These are phyloP conservation scores for Siderastrea radians DNA, from an alignment of 92 coral and sea anemone genomes.

Conservation along the genomic window DNA sequence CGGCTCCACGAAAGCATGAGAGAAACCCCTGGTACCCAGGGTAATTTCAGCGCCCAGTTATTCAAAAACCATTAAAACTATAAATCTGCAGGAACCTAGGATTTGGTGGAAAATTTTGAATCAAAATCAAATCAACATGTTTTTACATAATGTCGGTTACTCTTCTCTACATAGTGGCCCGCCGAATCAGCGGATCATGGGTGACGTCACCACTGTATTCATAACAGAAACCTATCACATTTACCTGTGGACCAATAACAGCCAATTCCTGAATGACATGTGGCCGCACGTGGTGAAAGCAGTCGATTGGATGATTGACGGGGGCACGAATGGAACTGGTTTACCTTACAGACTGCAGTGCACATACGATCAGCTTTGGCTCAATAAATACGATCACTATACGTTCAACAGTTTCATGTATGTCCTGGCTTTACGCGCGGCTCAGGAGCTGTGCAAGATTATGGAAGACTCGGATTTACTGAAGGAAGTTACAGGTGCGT, in stretches of 20 bases:
- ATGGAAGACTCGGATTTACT: slow-evolving; percentile 14
- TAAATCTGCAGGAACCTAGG: no score
- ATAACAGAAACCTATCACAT: slow-evolving; percentile 51
- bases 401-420: slow-evolving; percentile 55
- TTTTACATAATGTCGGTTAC: not conserved
- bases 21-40: no score
- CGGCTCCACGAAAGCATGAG: no score
- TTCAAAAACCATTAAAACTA: no score
- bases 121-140: no score
- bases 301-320: slow-evolving; percentile 43
- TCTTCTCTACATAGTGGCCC: slow-evolving; percentile 31
- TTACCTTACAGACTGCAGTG: slow-evolving; percentile 53
- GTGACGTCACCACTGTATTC: slow-evolving; percentile 54
- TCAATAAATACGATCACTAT: slow-evolving; percentile 41
- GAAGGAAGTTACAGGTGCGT: slow-evolving; percentile 7
- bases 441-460: slow-evolving; percentile 37
- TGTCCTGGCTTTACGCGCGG: slow-evolving; percentile 45
- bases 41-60: no score
- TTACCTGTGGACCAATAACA: slow-evolving; percentile 56
- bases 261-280: slow-evolving; percentile 37
- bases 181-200: slow-evolving; percentile 54
- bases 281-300: slow-evolving; percentile 47
- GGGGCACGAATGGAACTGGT: slow-evolving; percentile 39
- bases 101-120: no score
- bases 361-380: slow-evolving; percentile 37